Base-by-base conservation (phyloP, 2,113 vertebrate species). In the Esox niger region DNA sequence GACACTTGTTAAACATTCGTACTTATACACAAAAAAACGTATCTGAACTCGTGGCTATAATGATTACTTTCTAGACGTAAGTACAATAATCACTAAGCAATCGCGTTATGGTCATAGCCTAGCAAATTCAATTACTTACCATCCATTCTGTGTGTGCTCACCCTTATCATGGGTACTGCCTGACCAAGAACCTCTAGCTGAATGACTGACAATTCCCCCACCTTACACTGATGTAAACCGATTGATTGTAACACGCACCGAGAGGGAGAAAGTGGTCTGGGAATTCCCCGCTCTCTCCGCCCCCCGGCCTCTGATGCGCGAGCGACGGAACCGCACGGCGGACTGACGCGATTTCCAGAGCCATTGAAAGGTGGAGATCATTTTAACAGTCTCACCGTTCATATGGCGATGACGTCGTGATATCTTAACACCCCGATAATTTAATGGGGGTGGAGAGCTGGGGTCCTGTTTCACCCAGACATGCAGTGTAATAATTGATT, bases 141-240 rank as follows among this genome's bases (percentile, higher is more conserved):
- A 54, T 87, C 84, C 91, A 92, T 92, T 64, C 55, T 82, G 71
- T 64, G 72, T 62, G 63, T 43, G 38, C 1, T 61, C 74, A 73
- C 56, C 55, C 35, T 60, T 66, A 1, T 67, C 62, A 21, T 69
- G 27, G 61, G 26, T 55, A 30, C 54, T 11, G 58, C 77, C 29
- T 72, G 64, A 68, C 29, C 64, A 62, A 82, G 62, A 56, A 67
- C 1, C 6, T 17, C 4, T 2, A 59, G 27, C 17, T 31, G 57
- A 31, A 6, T 20, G 6, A 29, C 17, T 5, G 27, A 27, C 11
- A 30, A 15, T n/a, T n/a, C n/a, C n/a, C n/a, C n/a, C n/a, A n/a
- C n/a, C n/a, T n/a, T n/a, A n/a, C n/a, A n/a, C n/a, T n/a, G 31
- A 17, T 30, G 69, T 73, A 75, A 6, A 58, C 17, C 17, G 56